A percentile compares a stretch with the other conserved stretches of the same genome.
phyloP scores from a whole-genome alignment of 2,113 vertebrate genomes.

The Cyanoramphus novaezelandiae region DNA sequence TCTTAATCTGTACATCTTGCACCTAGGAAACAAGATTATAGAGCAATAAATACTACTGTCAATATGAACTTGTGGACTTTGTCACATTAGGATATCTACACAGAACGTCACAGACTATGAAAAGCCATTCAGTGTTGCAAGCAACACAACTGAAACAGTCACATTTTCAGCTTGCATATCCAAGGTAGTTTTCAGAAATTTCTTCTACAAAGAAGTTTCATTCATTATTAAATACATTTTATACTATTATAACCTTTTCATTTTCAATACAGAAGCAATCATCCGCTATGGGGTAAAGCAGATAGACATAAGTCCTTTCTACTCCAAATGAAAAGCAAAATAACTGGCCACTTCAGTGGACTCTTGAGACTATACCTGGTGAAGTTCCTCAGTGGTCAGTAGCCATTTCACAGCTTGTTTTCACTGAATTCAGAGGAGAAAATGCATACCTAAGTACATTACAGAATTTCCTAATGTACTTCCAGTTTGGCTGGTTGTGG shows the following conservation, averaged over 20 bases:
- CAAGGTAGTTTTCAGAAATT: neutral
- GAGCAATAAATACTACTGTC: neutral
- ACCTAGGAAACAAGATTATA: slow-evolving; percentile 69
- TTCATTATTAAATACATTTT: neutral
- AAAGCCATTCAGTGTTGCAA: neutral
- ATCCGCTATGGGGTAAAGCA: neutral
- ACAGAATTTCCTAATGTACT: neutral
- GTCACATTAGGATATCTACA: neutral
- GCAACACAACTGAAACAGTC: neutral
- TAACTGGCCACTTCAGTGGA: neutral
- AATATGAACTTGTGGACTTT: neutral
- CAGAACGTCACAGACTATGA: neutral
- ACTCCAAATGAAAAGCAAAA: neutral
- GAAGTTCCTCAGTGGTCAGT: neutral
- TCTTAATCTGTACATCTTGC: slow-evolving; percentile 80
- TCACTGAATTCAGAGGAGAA: neutral
- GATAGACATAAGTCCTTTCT: neutral
- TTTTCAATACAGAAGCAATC: neutral
- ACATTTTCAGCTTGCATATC: neutral
- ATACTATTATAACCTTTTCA: neutral
- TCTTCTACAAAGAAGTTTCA: neutral
- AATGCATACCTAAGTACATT: neutral
- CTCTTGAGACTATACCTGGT: neutral
- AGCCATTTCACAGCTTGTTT: neutral
- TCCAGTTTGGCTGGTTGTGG: neutral